Base-by-base conservation (phyloP, 1,140 invertebrate species). In the Hylyphantes graminicola region DNA sequence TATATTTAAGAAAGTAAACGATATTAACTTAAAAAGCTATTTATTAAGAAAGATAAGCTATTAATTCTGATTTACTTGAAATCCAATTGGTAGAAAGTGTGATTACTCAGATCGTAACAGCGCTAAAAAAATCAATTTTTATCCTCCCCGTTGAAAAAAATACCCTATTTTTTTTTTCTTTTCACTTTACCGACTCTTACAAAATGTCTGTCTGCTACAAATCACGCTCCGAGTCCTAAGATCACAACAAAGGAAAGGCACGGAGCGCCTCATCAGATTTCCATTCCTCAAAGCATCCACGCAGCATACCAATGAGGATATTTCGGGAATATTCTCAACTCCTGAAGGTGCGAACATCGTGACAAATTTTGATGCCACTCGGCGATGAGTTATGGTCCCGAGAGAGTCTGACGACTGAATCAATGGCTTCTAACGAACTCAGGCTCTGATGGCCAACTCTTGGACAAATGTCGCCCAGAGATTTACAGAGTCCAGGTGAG, bases 311-410 rank as follows among this genome's bases (percentile, higher is more conserved):
- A 81, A 81, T 73, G 67, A 65, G 78, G n/a, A n/a, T 5, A 21
- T 48, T 73, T 81, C 17, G 17, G 21, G 55, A 68, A 61, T 50
- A 61, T 81, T 73, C 17, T 68, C 55, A 21, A 21, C 35, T 51
- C 54, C 61, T 57, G 21, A 35, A 80, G 65, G 79, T 81, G 79
- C 53, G 54, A 73, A 81, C 68, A 73, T 81, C 79, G 79, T 81
- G 79, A 81, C 79, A 81, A 81, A 81, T 81, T 81, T 73, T 54
- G 21, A 81, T 73, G 79, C 79, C 68, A 64, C 68, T 80, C 54
- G 21, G 19, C 65, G 55, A 81, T 81, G 79, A 81, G 35, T 73
- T 81, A 81, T 73, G 54, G 17, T 12, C 35, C 15, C 35, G 11
- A 63, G 35, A 19, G 17, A 35, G 21, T 64, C 35, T 73, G 79